phyloP scores from a whole-genome alignment of 2,888 invertebrate genomes.

The Lepidocyrtoides sp. region DNA sequence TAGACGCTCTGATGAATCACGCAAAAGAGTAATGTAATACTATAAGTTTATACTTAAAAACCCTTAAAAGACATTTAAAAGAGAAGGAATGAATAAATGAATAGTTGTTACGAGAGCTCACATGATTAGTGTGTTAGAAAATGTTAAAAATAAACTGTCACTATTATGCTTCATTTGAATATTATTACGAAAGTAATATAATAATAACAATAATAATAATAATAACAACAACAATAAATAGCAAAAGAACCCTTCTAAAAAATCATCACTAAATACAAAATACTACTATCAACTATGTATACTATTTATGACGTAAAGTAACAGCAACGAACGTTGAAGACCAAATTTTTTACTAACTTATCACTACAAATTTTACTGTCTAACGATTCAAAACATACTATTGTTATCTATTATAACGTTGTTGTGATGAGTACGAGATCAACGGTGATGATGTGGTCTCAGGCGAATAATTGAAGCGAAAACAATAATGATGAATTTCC shows the following conservation, averaged over 20 bases:
- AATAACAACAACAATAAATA: background rate
- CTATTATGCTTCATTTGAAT: background rate
- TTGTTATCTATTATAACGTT: background rate
- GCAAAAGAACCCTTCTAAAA: background rate
- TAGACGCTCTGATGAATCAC: slow-evolving; percentile 3
- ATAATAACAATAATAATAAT: background rate
- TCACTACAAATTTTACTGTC: background rate
- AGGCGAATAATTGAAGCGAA: background rate
- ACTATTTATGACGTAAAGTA: slow-evolving; percentile 1
- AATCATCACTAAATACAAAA: background rate
- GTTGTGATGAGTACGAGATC: slow-evolving; percentile 53
- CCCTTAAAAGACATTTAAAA: slow-evolving; percentile 12
- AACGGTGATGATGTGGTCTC: slow-evolving; percentile 56
- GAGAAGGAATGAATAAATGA: slow-evolving; percentile 38
- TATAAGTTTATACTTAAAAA: background rate
- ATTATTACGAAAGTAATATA: background rate
- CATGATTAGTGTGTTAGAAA: background rate
- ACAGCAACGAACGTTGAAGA: background rate
- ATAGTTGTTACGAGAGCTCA: background rate
- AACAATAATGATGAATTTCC: slow-evolving; percentile 1
- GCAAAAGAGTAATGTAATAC: background rate
- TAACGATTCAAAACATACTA: background rate
- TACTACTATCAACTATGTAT: no score
- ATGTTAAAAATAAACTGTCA: slow-evolving; percentile 1
- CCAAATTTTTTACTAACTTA: slow-evolving; percentile 16